phyloP scores from a whole-genome alignment of 1,140 invertebrate genomes.

The Trissolcus basalis region DNA sequence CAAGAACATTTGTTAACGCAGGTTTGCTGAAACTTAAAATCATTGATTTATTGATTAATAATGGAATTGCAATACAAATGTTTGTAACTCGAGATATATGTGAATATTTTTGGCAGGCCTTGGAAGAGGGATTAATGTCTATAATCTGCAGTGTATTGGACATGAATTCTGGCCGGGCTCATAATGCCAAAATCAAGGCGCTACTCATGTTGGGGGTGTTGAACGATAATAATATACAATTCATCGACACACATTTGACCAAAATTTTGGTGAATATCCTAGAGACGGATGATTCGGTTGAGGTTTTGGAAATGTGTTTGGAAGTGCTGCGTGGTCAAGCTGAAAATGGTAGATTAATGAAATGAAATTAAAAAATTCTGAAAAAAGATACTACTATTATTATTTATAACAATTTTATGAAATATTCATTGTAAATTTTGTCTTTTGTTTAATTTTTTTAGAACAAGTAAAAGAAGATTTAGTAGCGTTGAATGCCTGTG shows the following conservation, averaged over 20 bases:
- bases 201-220: slow-evolving; percentile 85
- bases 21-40: slow-evolving; percentile 44
- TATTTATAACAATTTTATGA: too few relatives aligned
- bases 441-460: slow-evolving; percentile 71
- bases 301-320: slow-evolving; percentile 85
- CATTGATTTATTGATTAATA: not conserved
- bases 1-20: slow-evolving; percentile 80
- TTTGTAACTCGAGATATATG: too few relatives aligned
- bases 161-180: slow-evolving; percentile 69
- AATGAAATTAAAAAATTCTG: slow-evolving; percentile 13
- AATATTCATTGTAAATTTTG: too few relatives aligned
- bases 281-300: slow-evolving; percentile 71
- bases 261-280: slow-evolving; percentile 66
- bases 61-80: too few relatives aligned
- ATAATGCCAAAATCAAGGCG: slow-evolving; percentile 81
- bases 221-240: slow-evolving; percentile 79
- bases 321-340: slow-evolving; percentile 85
- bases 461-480: slow-evolving; percentile 86
- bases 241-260: slow-evolving; percentile 64
- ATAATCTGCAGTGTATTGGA: slow-evolving; percentile 78
- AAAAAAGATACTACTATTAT: too few relatives aligned
- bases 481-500: slow-evolving; percentile 84
- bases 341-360: slow-evolving; percentile 79
- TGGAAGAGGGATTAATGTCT: slow-evolving; percentile 82
- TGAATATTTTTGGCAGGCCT: slow-evolving; percentile 75